Evolutionary conservation across 2,888 invertebrate genomes (phyloP).

Genomic region (Microctonus hyperodae): DNA sequence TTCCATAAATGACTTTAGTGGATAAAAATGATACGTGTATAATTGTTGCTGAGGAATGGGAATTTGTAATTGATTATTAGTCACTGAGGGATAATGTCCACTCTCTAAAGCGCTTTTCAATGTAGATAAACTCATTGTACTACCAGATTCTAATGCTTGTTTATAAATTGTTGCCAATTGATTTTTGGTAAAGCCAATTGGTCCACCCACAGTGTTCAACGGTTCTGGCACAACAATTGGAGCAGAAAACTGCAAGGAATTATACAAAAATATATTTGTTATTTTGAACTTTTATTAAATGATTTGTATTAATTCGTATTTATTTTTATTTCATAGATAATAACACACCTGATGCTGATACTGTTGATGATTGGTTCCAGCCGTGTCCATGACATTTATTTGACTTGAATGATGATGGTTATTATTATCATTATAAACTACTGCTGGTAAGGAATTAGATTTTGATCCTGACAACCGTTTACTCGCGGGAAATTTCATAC

Average conservation of each 20-base stretch:
- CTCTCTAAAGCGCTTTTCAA: slow-evolving; percentile 42
- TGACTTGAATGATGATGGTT: too few species aligned
- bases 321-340: background rate
- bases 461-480: slow-evolving; percentile 36
- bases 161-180: slow-evolving; percentile 65
- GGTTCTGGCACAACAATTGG: slow-evolving; percentile 27
- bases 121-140: slow-evolving; percentile 47
- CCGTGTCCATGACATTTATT: background rate
- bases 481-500: slow-evolving; percentile 33
- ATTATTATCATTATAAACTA: slow-evolving; percentile 19
- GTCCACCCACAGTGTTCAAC: slow-evolving; percentile 26
- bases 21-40: slow-evolving; percentile 67
- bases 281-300: background rate
- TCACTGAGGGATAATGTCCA: slow-evolving; percentile 40
- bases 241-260: slow-evolving; percentile 24
- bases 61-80: slow-evolving; percentile 40
- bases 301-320: background rate
- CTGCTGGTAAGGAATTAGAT: slow-evolving; percentile 11
- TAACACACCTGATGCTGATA: slow-evolving; percentile 38
- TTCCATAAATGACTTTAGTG: slow-evolving; percentile 65
- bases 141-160: slow-evolving; percentile 61
- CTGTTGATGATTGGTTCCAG: background rate
- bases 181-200: slow-evolving; percentile 57
- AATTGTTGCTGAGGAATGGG: slow-evolving; percentile 37
- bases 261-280: background rate